A percentile compares a stretch with the other conserved stretches of the same genome.
phyloP scores from a whole-genome alignment of 2,113 vertebrate genomes.

The Esox niger region DNA sequence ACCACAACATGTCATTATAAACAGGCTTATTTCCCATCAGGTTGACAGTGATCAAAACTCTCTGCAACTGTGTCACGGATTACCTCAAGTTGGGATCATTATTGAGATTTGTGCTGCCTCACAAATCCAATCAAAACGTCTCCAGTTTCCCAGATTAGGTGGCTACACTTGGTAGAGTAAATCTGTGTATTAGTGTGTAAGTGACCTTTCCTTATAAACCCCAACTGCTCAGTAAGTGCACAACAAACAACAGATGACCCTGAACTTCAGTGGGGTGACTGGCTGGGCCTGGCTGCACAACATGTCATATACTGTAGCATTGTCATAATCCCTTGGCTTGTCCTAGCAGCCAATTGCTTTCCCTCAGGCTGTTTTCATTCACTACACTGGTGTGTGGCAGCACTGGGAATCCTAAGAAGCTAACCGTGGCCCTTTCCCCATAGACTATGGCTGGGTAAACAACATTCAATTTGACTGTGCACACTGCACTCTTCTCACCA shows the following conservation, averaged over 20 bases:
- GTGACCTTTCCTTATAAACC: conserved; percentile 17
- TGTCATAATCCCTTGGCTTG: not conserved
- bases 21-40: conserved; percentile 4
- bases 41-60: not conserved
- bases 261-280: not conserved
- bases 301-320: not conserved
- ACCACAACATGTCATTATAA: not conserved
- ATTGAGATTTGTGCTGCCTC: conserved; percentile 15
- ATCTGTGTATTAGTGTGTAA: conserved; percentile 28
- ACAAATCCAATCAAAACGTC: conserved; percentile 35
- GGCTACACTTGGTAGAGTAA: conserved; percentile 10
- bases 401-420: conserved; percentile 11
- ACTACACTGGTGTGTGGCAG: conserved; percentile 21
- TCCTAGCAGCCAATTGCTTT: not conserved
- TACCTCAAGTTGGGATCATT: conserved; percentile 21
- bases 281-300: not conserved
- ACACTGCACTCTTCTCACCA: conserved; percentile 16
- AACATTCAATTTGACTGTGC: conserved; percentile 29
- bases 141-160: conserved; percentile 31
- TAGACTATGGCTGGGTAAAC: conserved; percentile 41
- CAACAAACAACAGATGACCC: conserved; percentile 14
- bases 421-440: conserved; percentile 54
- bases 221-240: not conserved
- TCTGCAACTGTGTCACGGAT: conserved; percentile 1
- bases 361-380: not conserved